Evolutionary conservation across 2,113 vertebrate genomes (phyloP), one percentile per base, ranked within the genome.

Genomic region (Hyperopisus bebe): DNA sequence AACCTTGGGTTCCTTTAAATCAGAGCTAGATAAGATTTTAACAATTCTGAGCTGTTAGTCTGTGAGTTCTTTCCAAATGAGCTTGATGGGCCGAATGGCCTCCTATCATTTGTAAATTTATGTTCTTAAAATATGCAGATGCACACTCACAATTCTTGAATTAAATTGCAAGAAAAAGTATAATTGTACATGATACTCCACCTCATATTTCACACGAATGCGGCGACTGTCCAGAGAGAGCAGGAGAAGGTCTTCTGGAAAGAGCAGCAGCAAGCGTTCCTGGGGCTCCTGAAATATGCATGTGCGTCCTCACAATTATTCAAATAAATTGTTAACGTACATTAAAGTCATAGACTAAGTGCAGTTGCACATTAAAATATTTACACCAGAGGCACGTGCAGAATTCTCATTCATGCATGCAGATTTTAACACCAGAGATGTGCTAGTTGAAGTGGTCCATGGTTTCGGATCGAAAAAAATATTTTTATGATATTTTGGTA

Each of bases 221-320:
- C 90, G 91, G 42, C 95, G 93, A 74, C 90, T 91, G 91, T 97
- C 96, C 0, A 96, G 92, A 86, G 96, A 96, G 53, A 97, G 95
- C 89, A 97, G 95, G 84, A 97, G 93, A 15, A 97, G 90, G 3
- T 97, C 96, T 86, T 95, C 94, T 88, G 95, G 94, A 91, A 97
- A 97, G 46, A 97, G 94, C 66, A 97, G 92, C 93, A 96, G 91
- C 86, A 95, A 89, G 62, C 94, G 92, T 88, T 97, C 96, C 87
- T 96, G 95, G 90, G 95, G 94, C 15, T 90, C 93, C 96, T 96
- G 89, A 27, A 92, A 92, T 4, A 91, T 89, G 13, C 92, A 91
- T 21, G 24, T 21, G 17, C 10, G 17, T 7, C 55, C 35, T 53
- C 50, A 55, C 55, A 44, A 24, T 42, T 44, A 47, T 7, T 13